These are phyloP conservation scores for Pristionchus exspectatus DNA, from an alignment of 2,888 invertebrate genomes.

Conservation along the genomic window DNA sequence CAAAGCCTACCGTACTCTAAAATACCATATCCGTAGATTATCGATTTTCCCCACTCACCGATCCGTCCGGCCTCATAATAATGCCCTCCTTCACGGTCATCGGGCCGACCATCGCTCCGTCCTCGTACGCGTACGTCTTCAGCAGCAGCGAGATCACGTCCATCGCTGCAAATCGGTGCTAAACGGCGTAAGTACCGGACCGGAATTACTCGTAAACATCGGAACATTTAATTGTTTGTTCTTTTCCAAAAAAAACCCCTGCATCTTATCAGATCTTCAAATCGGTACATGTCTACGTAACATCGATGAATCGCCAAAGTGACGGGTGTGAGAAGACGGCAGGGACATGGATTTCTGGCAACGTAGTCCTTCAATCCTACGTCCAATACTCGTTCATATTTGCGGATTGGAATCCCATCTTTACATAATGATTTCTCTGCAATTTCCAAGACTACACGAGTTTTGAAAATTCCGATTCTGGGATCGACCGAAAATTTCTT, in stretches of 20 bases:
- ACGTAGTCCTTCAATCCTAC: too few species aligned
- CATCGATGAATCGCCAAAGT: neutral
- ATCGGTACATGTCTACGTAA: neutral
- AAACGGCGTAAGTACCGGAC: neutral
- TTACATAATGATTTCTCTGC: too few species aligned
- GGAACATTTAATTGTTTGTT: neutral
- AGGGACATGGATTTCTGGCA: too few species aligned
- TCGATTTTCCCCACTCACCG: neutral
- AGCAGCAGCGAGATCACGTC: slow-evolving; percentile 53
- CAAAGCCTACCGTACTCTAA: neutral
- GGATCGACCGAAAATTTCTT: too few species aligned
- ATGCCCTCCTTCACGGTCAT: slow-evolving; percentile 53
- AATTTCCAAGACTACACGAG: too few species aligned
- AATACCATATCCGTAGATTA: neutral
- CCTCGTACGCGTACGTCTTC: slow-evolving; percentile 54
- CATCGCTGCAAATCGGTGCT: slow-evolving; percentile 40
- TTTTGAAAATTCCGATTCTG: too few species aligned
- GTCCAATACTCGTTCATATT: too few species aligned
- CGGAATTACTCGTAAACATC: neutral
- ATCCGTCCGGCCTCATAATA: slow-evolving; percentile 48
- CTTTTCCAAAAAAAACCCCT: neutral
- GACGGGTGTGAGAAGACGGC: too few species aligned
- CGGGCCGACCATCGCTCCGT: slow-evolving; percentile 51
- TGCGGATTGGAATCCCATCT: too few species aligned
- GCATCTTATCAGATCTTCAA: neutral